Evolutionary conservation across 1,140 invertebrate species (phyloP), one percentile per base, ranked within the genome.

Genomic region (Ostrea edulis): DNA sequence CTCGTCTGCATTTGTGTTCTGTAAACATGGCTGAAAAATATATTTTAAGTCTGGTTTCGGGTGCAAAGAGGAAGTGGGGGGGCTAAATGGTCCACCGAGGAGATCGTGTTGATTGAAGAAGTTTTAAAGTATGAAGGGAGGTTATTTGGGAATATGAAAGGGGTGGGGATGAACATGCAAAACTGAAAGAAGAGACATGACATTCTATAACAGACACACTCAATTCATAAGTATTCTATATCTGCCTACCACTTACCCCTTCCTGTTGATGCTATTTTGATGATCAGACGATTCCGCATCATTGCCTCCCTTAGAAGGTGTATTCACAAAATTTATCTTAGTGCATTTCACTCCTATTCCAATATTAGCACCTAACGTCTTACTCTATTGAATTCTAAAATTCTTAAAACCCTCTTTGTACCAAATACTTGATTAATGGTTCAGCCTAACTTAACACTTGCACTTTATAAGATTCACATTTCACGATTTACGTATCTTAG

Each of bases 141-240:
- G n/a, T 22, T 68, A 22, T 68, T 68, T 68, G 65, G 65, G 2
- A 68, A 68, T 22, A 68, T 68, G 65, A 68, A 68, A 68, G 65
- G 65, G 65, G 65, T n/a, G 22, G 65, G 65, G 65, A n/a, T 25
- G 20, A 68, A 68, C 65, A 68, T 68, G 8, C 9, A 17, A 68
- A 68, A 68, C 20, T 68, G 2, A 68, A 68, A 68, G n/a, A 68
- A 68, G 65, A 68, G 65, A 68, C 65, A 11, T 68, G 65, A 9
- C 65, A 68, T 17, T 68, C 65, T 25, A 68, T 68, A 11, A 68
- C 65, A 11, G 65, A 68, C 65, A 68, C n/a, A 68, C 65, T 68
- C 65, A 68, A 68, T 68, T 22, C n/a, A n/a, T 68, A 68, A 68
- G 65, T 68, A 68, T 68, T 68, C 65, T 22, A 68, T 22, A 22